These are phyloP conservation scores for Criorhina ranunculi DNA, from an alignment of 2,888 invertebrate species.

Conservation along the genomic window DNA sequence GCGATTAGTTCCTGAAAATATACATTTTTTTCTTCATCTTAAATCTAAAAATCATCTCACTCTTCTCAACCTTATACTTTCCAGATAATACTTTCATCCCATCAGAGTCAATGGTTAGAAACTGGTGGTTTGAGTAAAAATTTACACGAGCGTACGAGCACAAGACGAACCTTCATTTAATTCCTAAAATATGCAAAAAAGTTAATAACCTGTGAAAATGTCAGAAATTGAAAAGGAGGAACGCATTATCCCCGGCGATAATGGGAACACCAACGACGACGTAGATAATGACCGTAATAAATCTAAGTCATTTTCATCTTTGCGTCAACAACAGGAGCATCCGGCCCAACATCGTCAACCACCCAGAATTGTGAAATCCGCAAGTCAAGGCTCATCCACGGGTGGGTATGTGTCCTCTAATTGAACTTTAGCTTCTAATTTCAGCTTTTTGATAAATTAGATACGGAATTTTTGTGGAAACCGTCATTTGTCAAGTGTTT, in stretches of 20 bases:
- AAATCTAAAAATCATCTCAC: too few species aligned
- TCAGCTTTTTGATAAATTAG: neutral
- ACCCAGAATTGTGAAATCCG: slow-evolving; percentile 52
- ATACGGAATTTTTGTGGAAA: neutral
- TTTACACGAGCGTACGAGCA: slow-evolving; percentile 19
- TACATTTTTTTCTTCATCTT: too few species aligned
- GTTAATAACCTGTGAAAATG: slow-evolving; percentile 68
- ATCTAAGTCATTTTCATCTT: slow-evolving; percentile 60
- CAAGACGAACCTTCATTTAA: slow-evolving; percentile 41
- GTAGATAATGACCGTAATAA: slow-evolving; percentile 56
- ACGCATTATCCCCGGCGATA: slow-evolving; percentile 53
- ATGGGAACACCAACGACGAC: slow-evolving; percentile 42
- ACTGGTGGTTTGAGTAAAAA: slow-evolving; percentile 1
- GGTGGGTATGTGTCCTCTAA: slow-evolving; percentile 53
- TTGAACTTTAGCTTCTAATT: slow-evolving; percentile 26
- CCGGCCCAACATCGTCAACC: slow-evolving; percentile 34
- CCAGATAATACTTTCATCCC: too few species aligned
- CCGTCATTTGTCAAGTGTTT: slow-evolving; percentile 2
- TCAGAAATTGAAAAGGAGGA: slow-evolving; percentile 63
- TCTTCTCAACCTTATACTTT: too few species aligned
- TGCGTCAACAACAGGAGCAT: slow-evolving; percentile 49
- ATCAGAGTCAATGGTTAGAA: too few species aligned
- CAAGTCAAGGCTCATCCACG: slow-evolving; percentile 66
- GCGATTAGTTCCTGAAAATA: too few species aligned
- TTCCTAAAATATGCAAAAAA: slow-evolving; percentile 53